These are phyloP conservation scores for Pyxicephalus adspersus DNA, from an alignment of 2,113 vertebrate species.

Conservation along the genomic window DNA sequence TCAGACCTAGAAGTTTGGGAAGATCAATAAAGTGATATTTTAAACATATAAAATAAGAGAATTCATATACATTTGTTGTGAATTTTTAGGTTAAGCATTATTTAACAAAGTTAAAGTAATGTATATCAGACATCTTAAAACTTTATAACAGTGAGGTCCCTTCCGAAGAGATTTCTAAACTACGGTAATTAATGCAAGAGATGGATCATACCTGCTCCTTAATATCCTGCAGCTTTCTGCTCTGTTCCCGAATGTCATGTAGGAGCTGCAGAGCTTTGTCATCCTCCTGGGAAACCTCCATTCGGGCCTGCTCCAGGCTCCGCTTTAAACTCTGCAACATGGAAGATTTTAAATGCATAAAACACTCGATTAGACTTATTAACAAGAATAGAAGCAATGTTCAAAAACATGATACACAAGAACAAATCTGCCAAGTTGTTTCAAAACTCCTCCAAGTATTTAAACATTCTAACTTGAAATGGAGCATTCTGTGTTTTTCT, in stretches of 20 bases:
- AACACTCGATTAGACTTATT: constrained; percentile 14
- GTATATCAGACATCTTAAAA: no score
- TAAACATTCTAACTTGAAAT: no score
- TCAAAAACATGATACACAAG: background rate
- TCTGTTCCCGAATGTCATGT: constrained; percentile 96
- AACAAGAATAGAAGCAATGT: background rate
- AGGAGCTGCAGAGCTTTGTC: constrained; percentile 97
- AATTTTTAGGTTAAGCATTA: no score
- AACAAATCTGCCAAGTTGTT: background rate
- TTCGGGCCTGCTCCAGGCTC: constrained; percentile 96
- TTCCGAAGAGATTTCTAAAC: constrained; percentile 14
- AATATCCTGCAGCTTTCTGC: constrained; percentile 97
- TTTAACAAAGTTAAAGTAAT: no score
- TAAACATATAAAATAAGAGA: no score
- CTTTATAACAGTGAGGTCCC: no score
- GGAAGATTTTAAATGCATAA: constrained; percentile 70
- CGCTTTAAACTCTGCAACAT: constrained; percentile 95
- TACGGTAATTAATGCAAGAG: constrained; percentile 50
- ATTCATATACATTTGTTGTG: no score
- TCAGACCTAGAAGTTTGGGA: no score
- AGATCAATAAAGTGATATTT: no score
- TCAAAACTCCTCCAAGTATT: no score
- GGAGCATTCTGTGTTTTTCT: no score
- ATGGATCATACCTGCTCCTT: constrained; percentile 90
- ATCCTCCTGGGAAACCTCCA: constrained; percentile 98